Percentiles rank a stretch among this genome's conserved stretches.
phyloP scores from a whole-genome alignment of 2,113 vertebrate genomes.

The Syngnathoides biaculeatus region DNA sequence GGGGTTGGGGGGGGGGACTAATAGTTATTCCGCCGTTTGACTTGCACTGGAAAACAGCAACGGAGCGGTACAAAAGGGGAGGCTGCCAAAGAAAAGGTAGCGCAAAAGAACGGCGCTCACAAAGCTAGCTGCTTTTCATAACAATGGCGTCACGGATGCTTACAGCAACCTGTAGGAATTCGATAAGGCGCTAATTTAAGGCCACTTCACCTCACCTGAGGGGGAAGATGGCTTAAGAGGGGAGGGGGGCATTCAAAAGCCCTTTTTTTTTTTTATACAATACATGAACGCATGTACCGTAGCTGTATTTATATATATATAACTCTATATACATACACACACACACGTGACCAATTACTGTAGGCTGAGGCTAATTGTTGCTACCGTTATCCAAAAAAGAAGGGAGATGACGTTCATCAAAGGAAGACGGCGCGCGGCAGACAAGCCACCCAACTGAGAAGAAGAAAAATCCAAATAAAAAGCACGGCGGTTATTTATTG shows the following conservation, averaged over 20 bases:
- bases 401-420: constrained; percentile 87
- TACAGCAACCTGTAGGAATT: constrained; percentile 76
- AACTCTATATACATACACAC: constrained; percentile 14
- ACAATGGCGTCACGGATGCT: constrained; percentile 73
- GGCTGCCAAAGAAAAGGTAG: constrained; percentile 36
- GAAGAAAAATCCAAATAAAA: neutral
- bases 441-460: constrained; percentile 64
- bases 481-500: constrained; percentile 77
- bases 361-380: constrained; percentile 74
- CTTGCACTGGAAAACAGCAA: constrained; percentile 67
- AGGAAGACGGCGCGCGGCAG: constrained; percentile 86
- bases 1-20: neutral
- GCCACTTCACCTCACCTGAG: constrained; percentile 67
- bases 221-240: constrained; percentile 58
- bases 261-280: constrained; percentile 60
- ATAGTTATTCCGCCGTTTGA: constrained; percentile 72
- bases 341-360: constrained; percentile 67
- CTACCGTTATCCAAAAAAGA: constrained; percentile 79
- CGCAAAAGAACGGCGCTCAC: constrained; percentile 59
- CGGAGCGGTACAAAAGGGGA: constrained; percentile 67
- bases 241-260: constrained; percentile 48
- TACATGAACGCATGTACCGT: constrained; percentile 63
- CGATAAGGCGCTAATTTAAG: constrained; percentile 75
- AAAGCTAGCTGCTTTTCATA: constrained; percentile 77
- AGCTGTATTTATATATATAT: too few species aligned